These are phyloP conservation scores for Rhabdophis nuchalis DNA, from an alignment of 2,797 vertebrate genomes.

Conservation along the genomic window DNA sequence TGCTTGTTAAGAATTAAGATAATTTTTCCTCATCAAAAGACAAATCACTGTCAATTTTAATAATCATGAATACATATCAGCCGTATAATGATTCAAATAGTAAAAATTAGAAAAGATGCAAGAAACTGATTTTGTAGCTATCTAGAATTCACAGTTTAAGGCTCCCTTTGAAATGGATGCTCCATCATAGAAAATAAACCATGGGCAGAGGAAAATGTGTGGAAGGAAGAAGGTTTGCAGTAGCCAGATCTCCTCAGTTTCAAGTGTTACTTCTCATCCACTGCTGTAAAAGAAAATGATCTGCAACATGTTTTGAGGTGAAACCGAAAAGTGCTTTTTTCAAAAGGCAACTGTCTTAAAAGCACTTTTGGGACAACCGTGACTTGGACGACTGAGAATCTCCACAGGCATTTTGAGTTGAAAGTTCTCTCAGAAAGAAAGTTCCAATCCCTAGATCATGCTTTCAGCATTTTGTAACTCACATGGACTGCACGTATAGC, in stretches of 20 bases:
- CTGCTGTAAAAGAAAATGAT: not conserved
- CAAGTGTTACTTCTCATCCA: not conserved
- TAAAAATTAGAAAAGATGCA: not conserved
- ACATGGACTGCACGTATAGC: slow-evolving; percentile 46
- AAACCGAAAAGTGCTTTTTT: not conserved
- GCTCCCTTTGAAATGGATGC: not conserved
- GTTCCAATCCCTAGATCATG: not conserved
- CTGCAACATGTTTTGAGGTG: not conserved
- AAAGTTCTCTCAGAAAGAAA: slow-evolving; percentile 3
- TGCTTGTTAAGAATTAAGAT: not conserved
- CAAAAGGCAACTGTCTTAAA: not conserved
- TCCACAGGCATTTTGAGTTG: not conserved
- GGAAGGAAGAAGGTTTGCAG: not conserved
- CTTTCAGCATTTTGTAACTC: slow-evolving; percentile 47
- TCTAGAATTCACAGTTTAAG: not conserved
- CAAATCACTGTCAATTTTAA: not conserved
- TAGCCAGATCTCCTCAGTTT: not conserved
- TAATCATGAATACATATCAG: not conserved
- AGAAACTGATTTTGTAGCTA: not conserved
- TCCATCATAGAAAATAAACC: not conserved
- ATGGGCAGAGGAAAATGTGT: not conserved
- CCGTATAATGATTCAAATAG: not conserved
- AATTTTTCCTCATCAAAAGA: not conserved
- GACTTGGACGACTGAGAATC: not conserved
- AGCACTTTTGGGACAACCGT: not conserved